Conservation (phyloP, 2,113 vertebrate genomes). For the Xiphophorus couchianus region DNA sequence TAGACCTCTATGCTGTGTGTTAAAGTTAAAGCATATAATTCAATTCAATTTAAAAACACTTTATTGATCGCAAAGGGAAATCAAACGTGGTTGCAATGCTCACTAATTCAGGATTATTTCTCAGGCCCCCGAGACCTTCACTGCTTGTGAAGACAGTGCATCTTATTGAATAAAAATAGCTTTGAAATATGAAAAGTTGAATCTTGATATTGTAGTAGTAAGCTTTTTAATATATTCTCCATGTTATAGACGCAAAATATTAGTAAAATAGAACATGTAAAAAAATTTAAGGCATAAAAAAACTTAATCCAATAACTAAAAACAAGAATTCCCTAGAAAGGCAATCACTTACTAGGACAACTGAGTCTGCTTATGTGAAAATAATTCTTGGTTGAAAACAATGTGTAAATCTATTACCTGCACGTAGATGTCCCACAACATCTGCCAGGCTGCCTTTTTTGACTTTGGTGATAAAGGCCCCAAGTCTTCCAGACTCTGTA, state of each 20-base stretch:
- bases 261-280: not conserved
- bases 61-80: too few relatives aligned
- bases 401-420: slow-evolving; percentile 80
- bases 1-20: too few relatives aligned
- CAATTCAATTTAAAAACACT: too few relatives aligned
- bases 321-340: not conserved
- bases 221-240: not conserved
- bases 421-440: slow-evolving; percentile 94
- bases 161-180: not conserved
- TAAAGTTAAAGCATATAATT: too few relatives aligned
- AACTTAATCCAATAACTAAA: not conserved
- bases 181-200: too few relatives aligned
- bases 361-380: not conserved
- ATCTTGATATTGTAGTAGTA: not conserved
- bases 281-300: not conserved
- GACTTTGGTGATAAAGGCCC: slow-evolving; percentile 99
- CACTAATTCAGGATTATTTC: too few relatives aligned
- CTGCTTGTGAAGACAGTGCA: not conserved
- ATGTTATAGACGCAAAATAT: not conserved
- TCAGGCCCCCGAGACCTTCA: too few relatives aligned
- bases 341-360: not conserved
- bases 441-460: slow-evolving; percentile 99
- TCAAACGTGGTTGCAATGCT: too few relatives aligned
- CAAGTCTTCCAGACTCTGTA: slow-evolving; percentile 92
- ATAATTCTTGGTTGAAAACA: not conserved